Conservation (phyloP, 2,888 invertebrate genomes). For the Geotrupes spiniger region DNA sequence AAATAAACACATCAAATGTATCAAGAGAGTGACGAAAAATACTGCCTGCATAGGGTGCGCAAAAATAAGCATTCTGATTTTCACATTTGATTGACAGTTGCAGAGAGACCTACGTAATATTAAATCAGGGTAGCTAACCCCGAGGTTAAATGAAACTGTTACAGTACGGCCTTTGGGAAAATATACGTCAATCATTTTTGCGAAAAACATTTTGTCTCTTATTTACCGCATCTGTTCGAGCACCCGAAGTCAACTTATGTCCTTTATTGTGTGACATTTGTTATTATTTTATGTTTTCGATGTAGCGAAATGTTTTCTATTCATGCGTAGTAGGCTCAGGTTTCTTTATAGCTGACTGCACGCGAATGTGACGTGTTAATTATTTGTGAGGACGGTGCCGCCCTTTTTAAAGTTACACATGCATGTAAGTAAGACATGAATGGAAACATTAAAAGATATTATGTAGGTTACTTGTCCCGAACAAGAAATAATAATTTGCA, state of each 20-base stretch:
- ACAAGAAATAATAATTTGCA: too few species aligned
- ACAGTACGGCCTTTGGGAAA: slow-evolving; percentile 44
- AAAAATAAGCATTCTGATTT: slow-evolving; percentile 31
- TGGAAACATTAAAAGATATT: too few species aligned
- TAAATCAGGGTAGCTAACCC: slow-evolving; percentile 34
- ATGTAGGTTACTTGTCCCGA: too few species aligned
- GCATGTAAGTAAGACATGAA: not conserved
- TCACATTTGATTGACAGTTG: slow-evolving; percentile 31
- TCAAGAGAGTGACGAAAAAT: slow-evolving; percentile 22
- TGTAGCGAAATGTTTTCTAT: slow-evolving; percentile 8
- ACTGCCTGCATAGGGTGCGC: slow-evolving; percentile 27
- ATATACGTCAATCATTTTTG: slow-evolving; percentile 44
- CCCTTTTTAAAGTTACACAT: not conserved
- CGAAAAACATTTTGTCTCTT: slow-evolving; percentile 39
- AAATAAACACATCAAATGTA: slow-evolving; percentile 23
- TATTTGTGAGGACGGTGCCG: not conserved
- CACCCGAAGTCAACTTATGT: slow-evolving; percentile 34
- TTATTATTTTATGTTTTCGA: slow-evolving; percentile 18
- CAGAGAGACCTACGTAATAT: slow-evolving; percentile 30
- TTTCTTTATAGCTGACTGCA: not conserved
- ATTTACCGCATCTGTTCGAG: slow-evolving; percentile 45
- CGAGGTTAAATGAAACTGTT: slow-evolving; percentile 34
- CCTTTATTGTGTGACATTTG: slow-evolving; percentile 35
- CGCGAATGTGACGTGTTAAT: slow-evolving; percentile 3
- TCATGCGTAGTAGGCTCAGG: not conserved